phyloP scores from a whole-genome alignment of 2,113 vertebrate species.

The Vanacampus margaritifer region DNA sequence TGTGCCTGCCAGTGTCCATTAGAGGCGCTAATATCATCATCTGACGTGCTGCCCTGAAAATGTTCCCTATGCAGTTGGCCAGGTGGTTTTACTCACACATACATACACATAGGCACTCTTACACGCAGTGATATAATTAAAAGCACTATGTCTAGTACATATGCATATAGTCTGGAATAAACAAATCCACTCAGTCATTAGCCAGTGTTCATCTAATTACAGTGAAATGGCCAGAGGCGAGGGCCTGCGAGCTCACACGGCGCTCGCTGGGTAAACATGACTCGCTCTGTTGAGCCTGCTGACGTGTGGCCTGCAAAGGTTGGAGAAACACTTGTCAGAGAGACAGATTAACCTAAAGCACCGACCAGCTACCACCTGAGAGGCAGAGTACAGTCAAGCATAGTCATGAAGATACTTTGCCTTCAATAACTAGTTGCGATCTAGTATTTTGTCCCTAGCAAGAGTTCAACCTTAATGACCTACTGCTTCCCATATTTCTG shows the following conservation, averaged over 20 bases:
- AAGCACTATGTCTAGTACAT: conserved; percentile 20
- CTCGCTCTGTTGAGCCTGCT: conserved; percentile 47
- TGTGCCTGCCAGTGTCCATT: conserved; percentile 27
- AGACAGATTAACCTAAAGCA: conserved; percentile 56
- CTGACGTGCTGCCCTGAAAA: conserved; percentile 36
- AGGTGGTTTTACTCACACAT: conserved; percentile 19
- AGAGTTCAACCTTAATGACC: too few species aligned
- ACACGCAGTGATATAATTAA: background rate
- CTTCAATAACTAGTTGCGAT: too few species aligned
- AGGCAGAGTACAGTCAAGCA: conserved; percentile 22
- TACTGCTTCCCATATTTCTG: too few species aligned
- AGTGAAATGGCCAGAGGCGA: conserved; percentile 28
- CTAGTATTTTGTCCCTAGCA: too few species aligned
- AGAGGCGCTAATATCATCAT: conserved; percentile 41
- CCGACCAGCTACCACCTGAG: conserved; percentile 36
- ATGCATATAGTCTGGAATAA: conserved; percentile 8
- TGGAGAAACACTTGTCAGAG: conserved; percentile 49
- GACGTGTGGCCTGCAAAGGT: conserved; percentile 8
- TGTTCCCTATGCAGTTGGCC: conserved; percentile 37
- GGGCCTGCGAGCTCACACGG: conserved; percentile 40
- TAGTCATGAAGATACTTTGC: too few species aligned
- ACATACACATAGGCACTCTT: too few species aligned
- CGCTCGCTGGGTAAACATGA: conserved; percentile 47
- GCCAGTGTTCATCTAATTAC: conserved; percentile 45
- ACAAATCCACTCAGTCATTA: conserved; percentile 34